Percentiles rank a stretch among this genome's conserved stretches.
Conservation (phyloP, 2,888 invertebrate genomes). For the Helleia helle region DNA sequence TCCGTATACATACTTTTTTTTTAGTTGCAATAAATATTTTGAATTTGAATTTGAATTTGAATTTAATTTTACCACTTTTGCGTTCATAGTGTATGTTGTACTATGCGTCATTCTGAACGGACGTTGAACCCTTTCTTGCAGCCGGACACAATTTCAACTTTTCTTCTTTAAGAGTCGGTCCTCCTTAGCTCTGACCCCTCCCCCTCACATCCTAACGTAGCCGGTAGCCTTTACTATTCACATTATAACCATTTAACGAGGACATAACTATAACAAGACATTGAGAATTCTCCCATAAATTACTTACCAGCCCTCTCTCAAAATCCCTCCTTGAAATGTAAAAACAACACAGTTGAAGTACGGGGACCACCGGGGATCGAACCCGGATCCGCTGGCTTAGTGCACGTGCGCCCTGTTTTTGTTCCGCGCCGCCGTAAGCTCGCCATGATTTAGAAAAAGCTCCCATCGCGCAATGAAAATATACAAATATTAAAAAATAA, state of each 20-base stretch:
- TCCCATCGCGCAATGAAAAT: not conserved
- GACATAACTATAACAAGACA: not conserved
- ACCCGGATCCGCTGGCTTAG: conserved; percentile 29
- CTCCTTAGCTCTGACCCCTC: too few relatives aligned
- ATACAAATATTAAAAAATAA: not conserved
- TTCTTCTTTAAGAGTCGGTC: too few relatives aligned
- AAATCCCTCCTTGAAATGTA: not conserved
- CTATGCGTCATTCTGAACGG: too few relatives aligned
- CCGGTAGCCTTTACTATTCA: too few relatives aligned
- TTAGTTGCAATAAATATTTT: too few relatives aligned
- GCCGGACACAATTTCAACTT: too few relatives aligned
- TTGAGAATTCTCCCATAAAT: not conserved
- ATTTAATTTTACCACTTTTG: too few relatives aligned
- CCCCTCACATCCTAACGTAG: too few relatives aligned
- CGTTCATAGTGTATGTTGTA: too few relatives aligned
- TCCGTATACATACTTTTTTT: too few relatives aligned
- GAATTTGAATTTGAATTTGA: too few relatives aligned
- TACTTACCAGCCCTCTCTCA: not conserved
- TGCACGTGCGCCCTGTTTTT: conserved; percentile 27
- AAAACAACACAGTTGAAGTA: conserved; percentile 5
- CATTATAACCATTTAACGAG: not conserved
- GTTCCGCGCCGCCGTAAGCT: conserved; percentile 12
- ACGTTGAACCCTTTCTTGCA: too few relatives aligned
- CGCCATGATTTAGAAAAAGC: not conserved
- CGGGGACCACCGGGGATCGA: conserved; percentile 24